These are phyloP conservation scores for Neostethus bicornis DNA, from an alignment of 2,797 vertebrate species.

Conservation along the genomic window DNA sequence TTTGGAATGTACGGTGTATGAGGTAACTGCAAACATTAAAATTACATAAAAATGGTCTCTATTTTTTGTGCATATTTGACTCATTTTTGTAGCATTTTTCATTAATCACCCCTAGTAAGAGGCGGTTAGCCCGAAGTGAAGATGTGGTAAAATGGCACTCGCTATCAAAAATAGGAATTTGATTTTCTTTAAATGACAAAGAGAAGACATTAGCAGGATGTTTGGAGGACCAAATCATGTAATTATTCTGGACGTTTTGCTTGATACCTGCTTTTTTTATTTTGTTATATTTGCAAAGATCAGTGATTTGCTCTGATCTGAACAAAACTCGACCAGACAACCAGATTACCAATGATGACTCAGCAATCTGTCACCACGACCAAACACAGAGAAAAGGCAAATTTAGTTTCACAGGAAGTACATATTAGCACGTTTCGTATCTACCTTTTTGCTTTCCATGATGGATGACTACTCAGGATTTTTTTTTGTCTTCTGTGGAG, in stretches of 20 bases:
- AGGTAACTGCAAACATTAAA: conserved; percentile 97
- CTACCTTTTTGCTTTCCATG: conserved; percentile 67
- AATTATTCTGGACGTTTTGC: conserved; percentile 77
- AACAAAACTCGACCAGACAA: conserved; percentile 73
- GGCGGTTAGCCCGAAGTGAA: conserved; percentile 82
- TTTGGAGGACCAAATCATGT: conserved; percentile 80
- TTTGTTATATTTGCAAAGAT: conserved; percentile 62
- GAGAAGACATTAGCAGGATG: conserved; percentile 83
- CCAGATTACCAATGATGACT: conserved; percentile 61
- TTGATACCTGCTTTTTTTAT: conserved; percentile 76
- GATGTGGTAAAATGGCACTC: conserved; percentile 90
- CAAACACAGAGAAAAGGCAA: conserved; percentile 80
- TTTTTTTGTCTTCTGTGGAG: conserved; percentile 77
- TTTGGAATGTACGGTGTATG: conserved; percentile 99
- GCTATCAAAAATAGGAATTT: conserved; percentile 93
- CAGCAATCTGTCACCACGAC: conserved; percentile 73
- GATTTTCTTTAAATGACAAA: conserved; percentile 91
- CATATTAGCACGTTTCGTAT: conserved; percentile 78
- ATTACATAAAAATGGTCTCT: conserved; percentile 95
- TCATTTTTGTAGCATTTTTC: conserved; percentile 76
- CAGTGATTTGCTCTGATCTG: conserved; percentile 67
- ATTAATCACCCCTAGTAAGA: conserved; percentile 72
- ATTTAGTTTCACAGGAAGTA: conserved; percentile 82
- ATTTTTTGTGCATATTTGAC: conserved; percentile 85
- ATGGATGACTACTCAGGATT: conserved; percentile 65